phyloP scores from a whole-genome alignment of 2,797 vertebrate genomes.

The Sparidentex hasta region DNA sequence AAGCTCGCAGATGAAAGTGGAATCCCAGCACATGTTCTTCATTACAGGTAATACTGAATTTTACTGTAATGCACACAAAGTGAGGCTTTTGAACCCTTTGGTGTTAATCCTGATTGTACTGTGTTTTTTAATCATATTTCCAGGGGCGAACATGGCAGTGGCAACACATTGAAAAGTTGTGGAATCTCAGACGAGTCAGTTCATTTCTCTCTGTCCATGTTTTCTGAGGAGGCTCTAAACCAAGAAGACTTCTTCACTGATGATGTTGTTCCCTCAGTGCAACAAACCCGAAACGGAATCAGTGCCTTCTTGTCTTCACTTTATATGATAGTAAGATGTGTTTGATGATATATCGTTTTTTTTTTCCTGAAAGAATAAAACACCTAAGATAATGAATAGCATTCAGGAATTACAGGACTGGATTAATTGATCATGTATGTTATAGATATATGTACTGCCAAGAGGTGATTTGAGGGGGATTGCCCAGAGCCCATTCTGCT shows the following conservation, averaged over 20 bases:
- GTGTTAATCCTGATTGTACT: not conserved
- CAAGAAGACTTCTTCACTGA: not conserved
- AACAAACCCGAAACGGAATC: conserved; percentile 60
- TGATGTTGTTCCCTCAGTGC: conserved; percentile 56
- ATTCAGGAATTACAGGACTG: too few relatives aligned
- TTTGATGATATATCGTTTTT: not conserved
- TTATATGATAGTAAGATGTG: conserved; percentile 40
- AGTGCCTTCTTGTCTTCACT: conserved; percentile 65
- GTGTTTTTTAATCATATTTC: not conserved
- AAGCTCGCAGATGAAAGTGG: conserved; percentile 59
- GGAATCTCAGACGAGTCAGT: conserved; percentile 51
- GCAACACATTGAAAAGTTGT: conserved; percentile 33
- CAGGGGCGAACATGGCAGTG: conserved; percentile 35
- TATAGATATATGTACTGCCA: too few relatives aligned
- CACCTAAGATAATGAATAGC: too few relatives aligned
- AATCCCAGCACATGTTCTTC: conserved; percentile 65
- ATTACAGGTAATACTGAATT: conserved; percentile 51
- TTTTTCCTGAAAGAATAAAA: too few relatives aligned
- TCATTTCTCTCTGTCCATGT: conserved; percentile 60
- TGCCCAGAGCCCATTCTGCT: too few relatives aligned
- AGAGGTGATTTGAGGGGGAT: too few relatives aligned
- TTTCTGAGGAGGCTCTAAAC: not conserved
- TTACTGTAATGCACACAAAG: not conserved
- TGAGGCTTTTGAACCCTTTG: not conserved
- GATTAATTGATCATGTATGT: too few relatives aligned